phyloP scores from a whole-genome alignment of 1,140 invertebrate genomes.

The Neodiprion lecontei region DNA sequence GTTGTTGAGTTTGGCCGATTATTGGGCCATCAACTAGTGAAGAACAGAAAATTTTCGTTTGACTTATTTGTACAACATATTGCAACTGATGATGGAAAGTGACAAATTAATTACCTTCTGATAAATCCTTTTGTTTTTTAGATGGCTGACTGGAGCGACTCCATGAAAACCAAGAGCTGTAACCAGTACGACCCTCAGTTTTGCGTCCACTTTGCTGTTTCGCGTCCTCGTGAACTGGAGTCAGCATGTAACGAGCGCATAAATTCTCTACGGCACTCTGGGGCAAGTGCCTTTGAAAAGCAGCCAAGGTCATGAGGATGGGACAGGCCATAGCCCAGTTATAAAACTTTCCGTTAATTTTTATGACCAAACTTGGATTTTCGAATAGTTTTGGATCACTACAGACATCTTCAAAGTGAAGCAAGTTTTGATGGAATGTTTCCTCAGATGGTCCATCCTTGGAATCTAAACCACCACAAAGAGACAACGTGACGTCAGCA shows the following conservation, averaged over 20 bases:
- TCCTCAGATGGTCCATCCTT: slow-evolving; percentile 68
- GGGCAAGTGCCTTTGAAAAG: slow-evolving; percentile 84
- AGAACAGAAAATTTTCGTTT: not conserved
- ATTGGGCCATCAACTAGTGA: slow-evolving; percentile 28
- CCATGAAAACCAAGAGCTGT: slow-evolving; percentile 70
- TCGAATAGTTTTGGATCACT: slow-evolving; percentile 80
- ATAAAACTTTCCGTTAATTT: slow-evolving; percentile 87
- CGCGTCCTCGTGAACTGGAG: slow-evolving; percentile 46
- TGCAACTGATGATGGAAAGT: not conserved
- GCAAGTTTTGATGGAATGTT: slow-evolving; percentile 76
- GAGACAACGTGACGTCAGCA: slow-evolving; percentile 74
- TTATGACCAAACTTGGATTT: slow-evolving; percentile 87
- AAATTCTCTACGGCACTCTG: slow-evolving; percentile 55
- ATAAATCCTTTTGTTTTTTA: slow-evolving; percentile 44
- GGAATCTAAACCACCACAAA: slow-evolving; percentile 78
- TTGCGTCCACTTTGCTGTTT: slow-evolving; percentile 47
- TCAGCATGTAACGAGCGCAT: slow-evolving; percentile 56
- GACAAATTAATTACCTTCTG: slow-evolving; percentile 28
- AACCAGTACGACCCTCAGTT: slow-evolving; percentile 50
- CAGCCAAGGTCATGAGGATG: slow-evolving; percentile 82
- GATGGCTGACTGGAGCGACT: slow-evolving; percentile 54
- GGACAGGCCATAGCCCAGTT: slow-evolving; percentile 89
- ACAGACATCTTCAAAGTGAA: slow-evolving; percentile 86
- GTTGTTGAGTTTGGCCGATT: slow-evolving; percentile 25
- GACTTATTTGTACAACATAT: not conserved